Conservation (phyloP, 2,888 invertebrate species). For the Tribolium freemani region DNA sequence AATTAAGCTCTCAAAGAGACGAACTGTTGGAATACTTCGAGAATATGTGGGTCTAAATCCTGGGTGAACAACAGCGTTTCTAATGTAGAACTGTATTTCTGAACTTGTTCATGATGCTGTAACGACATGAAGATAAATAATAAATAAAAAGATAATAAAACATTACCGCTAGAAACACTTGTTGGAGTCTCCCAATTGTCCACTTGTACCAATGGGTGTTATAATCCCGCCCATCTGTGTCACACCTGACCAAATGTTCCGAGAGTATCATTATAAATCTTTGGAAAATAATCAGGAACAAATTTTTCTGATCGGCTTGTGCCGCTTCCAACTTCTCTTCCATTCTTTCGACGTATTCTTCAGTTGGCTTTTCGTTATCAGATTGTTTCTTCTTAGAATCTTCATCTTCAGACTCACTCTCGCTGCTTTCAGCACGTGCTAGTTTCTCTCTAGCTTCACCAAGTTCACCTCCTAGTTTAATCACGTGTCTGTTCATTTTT, state of each 20-base stretch:
- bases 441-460: conserved; percentile 89
- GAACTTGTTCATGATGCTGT: conserved; percentile 98
- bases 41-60: conserved; percentile 94
- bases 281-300: conserved; percentile 97
- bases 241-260: conserved; percentile 93
- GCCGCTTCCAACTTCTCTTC: conserved; percentile 95
- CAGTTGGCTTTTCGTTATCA: conserved; percentile 76
- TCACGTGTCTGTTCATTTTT: conserved; percentile 96
- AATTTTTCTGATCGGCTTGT: conserved; percentile 96
- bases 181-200: conserved; percentile 94
- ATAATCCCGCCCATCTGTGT: conserved; percentile 93
- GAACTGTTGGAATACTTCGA: conserved; percentile 98
- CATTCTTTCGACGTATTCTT: conserved; percentile 94
- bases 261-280: conserved; percentile 98
- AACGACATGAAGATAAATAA: not conserved
- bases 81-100: conserved; percentile 95
- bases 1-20: conserved; percentile 85
- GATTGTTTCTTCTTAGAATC: conserved; percentile 64
- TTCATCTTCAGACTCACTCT: conserved; percentile 80
- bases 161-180: conserved; percentile 93
- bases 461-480: conserved; percentile 85
- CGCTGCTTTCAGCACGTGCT: conserved; percentile 85
- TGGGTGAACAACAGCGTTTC: conserved; percentile 96
- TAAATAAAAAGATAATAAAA: not conserved
- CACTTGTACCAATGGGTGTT: conserved; percentile 97